phyloP scores from a whole-genome alignment of 2,888 invertebrate species.

The Gymnoscelis rufifasciata region DNA sequence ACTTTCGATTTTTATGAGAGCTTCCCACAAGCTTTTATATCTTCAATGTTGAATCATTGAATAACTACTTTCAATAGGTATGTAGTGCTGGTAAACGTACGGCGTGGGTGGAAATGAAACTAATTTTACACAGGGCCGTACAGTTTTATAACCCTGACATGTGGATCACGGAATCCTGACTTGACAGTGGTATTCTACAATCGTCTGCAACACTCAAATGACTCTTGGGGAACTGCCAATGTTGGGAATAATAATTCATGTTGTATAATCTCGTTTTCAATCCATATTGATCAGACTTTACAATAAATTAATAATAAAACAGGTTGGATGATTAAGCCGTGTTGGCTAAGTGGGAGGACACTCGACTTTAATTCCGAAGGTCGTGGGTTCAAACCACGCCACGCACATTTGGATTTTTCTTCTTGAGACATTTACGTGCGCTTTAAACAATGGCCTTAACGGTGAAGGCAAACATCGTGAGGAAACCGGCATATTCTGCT shows the following conservation, averaged over 20 bases:
- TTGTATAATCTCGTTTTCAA: slow-evolving; percentile 8
- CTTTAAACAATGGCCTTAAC: no score
- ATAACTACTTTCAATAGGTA: no score
- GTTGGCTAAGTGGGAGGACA: no score
- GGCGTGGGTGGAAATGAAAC: slow-evolving; percentile 27
- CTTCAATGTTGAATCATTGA: slow-evolving; percentile 22
- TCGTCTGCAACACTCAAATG: slow-evolving; percentile 12
- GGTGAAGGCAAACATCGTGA: no score
- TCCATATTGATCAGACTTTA: slow-evolving; percentile 7
- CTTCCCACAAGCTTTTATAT: slow-evolving; percentile 8
- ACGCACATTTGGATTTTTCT: no score
- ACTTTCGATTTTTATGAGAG: slow-evolving; percentile 10
- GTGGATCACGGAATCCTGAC: slow-evolving; percentile 25
- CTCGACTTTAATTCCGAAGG: no score
- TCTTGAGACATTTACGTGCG: no score
- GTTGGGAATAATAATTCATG: slow-evolving; percentile 6
- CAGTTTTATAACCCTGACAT: slow-evolving; percentile 27
- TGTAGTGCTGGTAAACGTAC: slow-evolving; percentile 20
- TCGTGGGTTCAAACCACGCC: no score
- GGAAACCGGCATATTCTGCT: no score
- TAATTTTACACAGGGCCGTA: slow-evolving; percentile 29
- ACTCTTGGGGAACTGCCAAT: slow-evolving; percentile 24
- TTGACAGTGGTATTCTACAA: slow-evolving; percentile 18
- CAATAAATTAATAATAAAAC: no score
- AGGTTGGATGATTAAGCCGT: no score